A percentile compares a stretch with the other conserved stretches of the same genome.
Evolutionary conservation across 2,113 vertebrate species (phyloP).

Genomic region (Crotalus horridus): DNA sequence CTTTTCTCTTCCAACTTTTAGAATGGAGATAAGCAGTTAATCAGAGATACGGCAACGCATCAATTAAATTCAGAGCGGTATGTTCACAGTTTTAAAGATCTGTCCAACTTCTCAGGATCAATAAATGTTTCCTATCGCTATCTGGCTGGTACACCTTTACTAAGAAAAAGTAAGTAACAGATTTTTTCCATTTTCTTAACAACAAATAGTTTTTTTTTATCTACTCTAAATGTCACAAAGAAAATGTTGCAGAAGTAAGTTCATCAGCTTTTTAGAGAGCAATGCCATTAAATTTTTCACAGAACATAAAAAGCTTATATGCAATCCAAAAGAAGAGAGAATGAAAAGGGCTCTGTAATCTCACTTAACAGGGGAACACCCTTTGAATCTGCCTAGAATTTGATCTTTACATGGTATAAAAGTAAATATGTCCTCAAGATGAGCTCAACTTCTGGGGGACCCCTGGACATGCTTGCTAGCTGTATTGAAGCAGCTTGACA

Average conservation of each 20-base stretch:
- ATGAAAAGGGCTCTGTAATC: neutral
- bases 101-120: slow-evolving; percentile 91
- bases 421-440: neutral
- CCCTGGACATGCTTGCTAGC: neutral
- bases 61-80: slow-evolving; percentile 85
- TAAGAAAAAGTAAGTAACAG: slow-evolving; percentile 85
- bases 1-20: slow-evolving; percentile 62
- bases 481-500: neutral
- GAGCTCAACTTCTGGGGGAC: neutral
- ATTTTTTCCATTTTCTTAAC: slow-evolving; percentile 35
- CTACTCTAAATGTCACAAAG: neutral
- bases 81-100: slow-evolving; percentile 85
- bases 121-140: slow-evolving; percentile 95
- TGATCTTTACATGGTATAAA: neutral
- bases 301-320: neutral
- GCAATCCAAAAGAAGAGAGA: neutral
- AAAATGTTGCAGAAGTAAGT: neutral
- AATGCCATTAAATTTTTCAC: neutral
- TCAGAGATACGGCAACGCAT: slow-evolving; percentile 85
- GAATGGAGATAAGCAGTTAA: slow-evolving; percentile 88
- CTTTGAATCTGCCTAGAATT: neutral
- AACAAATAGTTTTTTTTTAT: slow-evolving; percentile 1
- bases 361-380: too few species aligned
- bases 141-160: slow-evolving; percentile 87
- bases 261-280: neutral